phyloP scores from a whole-genome alignment of 2,888 invertebrate species.

The Hartigia nigra region DNA sequence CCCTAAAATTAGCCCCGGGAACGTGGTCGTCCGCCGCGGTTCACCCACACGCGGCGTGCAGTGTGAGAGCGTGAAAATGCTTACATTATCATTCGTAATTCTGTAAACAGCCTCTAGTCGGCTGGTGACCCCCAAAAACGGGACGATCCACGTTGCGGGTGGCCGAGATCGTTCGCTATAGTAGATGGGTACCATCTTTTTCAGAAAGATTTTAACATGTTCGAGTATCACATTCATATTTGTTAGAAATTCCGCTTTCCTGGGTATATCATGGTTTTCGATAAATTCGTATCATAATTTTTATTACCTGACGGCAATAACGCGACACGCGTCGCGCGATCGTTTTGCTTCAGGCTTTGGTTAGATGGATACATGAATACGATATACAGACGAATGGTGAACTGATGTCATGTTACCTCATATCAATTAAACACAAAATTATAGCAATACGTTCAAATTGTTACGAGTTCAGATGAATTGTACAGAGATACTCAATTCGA shows the following conservation, averaged over 20 bases:
- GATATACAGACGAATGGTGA: conserved; percentile 18
- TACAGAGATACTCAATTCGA: neutral
- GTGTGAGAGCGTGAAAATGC: conserved; percentile 61
- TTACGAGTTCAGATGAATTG: neutral
- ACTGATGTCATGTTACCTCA: conserved; percentile 4
- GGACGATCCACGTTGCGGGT: conserved; percentile 56
- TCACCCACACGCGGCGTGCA: conserved; percentile 40
- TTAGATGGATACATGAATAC: conserved; percentile 30
- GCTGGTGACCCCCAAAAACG: conserved; percentile 16
- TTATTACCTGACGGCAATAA: neutral
- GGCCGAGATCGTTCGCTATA: conserved; percentile 41
- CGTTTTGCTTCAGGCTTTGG: conserved; percentile 31
- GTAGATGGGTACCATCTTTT: neutral
- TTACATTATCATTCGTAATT: conserved; percentile 66
- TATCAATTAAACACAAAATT: conserved; percentile 47
- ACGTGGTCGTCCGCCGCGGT: conserved; percentile 34
- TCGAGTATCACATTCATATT: neutral
- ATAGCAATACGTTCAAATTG: neutral
- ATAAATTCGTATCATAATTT: neutral
- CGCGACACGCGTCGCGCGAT: conserved; percentile 32
- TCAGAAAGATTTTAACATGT: no score
- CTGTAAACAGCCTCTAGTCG: conserved; percentile 56
- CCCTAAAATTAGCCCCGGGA: conserved; percentile 64
- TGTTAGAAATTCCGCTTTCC: neutral
- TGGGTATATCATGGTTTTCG: neutral